Conservation (phyloP, 2,888 invertebrate species). For the Chaetoderma sp. region DNA sequence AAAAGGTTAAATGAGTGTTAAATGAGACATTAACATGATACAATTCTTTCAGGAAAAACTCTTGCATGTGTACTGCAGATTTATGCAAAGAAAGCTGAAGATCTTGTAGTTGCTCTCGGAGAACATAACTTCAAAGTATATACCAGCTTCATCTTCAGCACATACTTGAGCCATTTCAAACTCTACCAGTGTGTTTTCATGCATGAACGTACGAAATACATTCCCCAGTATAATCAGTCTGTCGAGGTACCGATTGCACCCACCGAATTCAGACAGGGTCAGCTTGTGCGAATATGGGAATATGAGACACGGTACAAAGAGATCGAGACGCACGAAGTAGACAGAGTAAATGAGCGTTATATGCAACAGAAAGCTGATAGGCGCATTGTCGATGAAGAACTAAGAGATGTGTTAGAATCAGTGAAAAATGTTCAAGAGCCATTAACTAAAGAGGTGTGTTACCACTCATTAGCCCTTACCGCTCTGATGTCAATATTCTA, state of each 20-base stretch:
- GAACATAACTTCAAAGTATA: constrained; percentile 53
- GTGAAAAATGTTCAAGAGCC: constrained; percentile 29
- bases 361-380: constrained; percentile 36
- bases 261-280: constrained; percentile 39
- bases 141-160: constrained; percentile 56
- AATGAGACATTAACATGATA: too few relatives aligned
- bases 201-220: constrained; percentile 35
- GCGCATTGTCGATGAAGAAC: constrained; percentile 28
- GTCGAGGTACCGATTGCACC: constrained; percentile 43
- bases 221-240: constrained; percentile 32
- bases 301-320: constrained; percentile 52
- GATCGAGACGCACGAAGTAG: constrained; percentile 45
- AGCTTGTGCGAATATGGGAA: constrained; percentile 50
- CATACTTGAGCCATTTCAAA: constrained; percentile 58
- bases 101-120: constrained; percentile 39
- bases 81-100: constrained; percentile 39
- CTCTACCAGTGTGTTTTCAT: constrained; percentile 59
- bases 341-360: constrained; percentile 35
- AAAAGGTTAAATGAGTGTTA: too few relatives aligned
- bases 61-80: constrained; percentile 50
- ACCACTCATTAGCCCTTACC: background rate
- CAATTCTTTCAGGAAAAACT: constrained; percentile 32
- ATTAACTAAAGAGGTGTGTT: constrained; percentile 49
- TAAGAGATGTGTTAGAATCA: constrained; percentile 25
- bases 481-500: too few relatives aligned